Conservation (phyloP, 2,797 vertebrate genomes). For the Balearica regulorum region DNA sequence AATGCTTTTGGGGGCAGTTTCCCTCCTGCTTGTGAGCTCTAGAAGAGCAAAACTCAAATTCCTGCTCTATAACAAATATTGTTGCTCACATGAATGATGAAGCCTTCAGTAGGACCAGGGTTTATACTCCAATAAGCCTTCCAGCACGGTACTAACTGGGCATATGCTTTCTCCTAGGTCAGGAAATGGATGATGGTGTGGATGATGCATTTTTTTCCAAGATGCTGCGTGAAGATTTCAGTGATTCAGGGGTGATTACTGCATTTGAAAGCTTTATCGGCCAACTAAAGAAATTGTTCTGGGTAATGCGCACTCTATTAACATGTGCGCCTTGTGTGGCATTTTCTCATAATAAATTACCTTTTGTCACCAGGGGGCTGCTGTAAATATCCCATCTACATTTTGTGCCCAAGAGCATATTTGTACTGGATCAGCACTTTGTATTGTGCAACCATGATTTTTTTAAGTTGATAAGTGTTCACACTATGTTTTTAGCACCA, state of each 20-base stretch:
- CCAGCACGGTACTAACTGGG: neutral
- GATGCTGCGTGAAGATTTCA: slow-evolving; percentile 1
- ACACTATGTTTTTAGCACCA: neutral
- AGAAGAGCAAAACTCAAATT: neutral
- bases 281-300: slow-evolving; percentile 77
- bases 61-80: neutral
- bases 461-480: neutral
- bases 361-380: neutral
- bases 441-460: neutral
- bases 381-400: neutral
- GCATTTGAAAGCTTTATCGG: slow-evolving; percentile 78
- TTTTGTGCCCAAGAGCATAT: neutral
- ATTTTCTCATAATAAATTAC: neutral
- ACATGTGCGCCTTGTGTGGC: accelerated
- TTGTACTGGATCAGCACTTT: neutral
- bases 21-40: neutral
- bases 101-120: neutral
- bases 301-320: slow-evolving; percentile 66
- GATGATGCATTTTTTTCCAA: slow-evolving; percentile 30
- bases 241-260: slow-evolving; percentile 55
- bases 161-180: neutral
- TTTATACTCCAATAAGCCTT: neutral
- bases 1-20: neutral
- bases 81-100: accelerated
- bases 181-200: neutral